Conservation (phyloP, 2,113 vertebrate species). For the Coryphaenoides rupestris region DNA sequence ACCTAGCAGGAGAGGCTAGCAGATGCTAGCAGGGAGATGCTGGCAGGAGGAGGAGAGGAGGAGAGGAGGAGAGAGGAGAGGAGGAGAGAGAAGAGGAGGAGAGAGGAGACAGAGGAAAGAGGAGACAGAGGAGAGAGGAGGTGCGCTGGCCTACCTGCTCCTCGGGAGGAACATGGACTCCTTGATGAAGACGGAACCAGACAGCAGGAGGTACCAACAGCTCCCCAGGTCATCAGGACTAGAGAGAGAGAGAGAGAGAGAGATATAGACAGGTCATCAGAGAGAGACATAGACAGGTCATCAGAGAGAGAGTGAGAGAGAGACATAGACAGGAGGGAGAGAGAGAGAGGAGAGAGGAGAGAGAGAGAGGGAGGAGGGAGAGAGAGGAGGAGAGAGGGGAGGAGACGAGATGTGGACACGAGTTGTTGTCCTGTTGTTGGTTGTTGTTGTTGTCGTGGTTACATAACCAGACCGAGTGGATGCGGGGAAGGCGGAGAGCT, state of each 20-base stretch:
- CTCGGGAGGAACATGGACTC: slow-evolving; percentile 99
- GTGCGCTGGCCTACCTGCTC: slow-evolving; percentile 84
- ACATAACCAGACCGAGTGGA: too few species aligned
- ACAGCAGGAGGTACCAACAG: slow-evolving; percentile 98
- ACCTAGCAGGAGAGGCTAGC: too few species aligned
- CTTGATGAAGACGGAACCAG: slow-evolving; percentile 98
- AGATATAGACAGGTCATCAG: too few species aligned
- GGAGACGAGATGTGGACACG: too few species aligned
- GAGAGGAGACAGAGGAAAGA: too few species aligned
- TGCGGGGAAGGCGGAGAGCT: too few species aligned
- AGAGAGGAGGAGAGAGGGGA: not conserved
- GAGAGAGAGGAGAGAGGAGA: slow-evolving; percentile 9
- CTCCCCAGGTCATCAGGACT: slow-evolving; percentile 93
- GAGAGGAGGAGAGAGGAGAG: too few species aligned
- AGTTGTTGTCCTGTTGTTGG: too few species aligned
- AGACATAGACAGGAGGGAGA: slow-evolving; percentile 2
- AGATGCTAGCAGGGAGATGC: too few species aligned
- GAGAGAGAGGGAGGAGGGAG: not conserved
- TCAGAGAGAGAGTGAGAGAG: slow-evolving; percentile 56
- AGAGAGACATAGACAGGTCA: slow-evolving; percentile 68
- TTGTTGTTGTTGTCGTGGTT: too few species aligned
- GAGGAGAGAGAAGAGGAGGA: too few species aligned
- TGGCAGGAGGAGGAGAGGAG: not conserved
- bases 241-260: slow-evolving; percentile 14
- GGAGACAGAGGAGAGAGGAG: too few species aligned